phyloP scores from a whole-genome alignment of 2,797 vertebrate species.

The Melanotaenia parkinsoni region DNA sequence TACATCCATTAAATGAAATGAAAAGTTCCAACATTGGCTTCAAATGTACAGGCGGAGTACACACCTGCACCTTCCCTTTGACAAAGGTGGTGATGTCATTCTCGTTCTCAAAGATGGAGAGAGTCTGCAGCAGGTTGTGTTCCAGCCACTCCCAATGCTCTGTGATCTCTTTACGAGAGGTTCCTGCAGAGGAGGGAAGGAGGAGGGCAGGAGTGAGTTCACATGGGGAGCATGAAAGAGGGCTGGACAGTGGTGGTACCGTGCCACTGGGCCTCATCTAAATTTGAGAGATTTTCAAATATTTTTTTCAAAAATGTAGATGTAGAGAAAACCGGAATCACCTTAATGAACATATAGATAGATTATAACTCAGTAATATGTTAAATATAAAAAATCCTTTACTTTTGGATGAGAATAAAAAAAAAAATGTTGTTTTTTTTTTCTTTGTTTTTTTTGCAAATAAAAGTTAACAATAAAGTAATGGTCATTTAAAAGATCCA shows the following conservation, averaged over 20 bases:
- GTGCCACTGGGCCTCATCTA: background rate
- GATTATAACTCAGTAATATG: background rate
- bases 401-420: too few species aligned
- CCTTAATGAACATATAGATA: background rate
- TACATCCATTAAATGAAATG: background rate
- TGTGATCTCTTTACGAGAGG: constrained; percentile 94
- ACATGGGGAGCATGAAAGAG: background rate
- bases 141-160: constrained; percentile 99
- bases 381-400: too few species aligned
- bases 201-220: background rate
- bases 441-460: background rate
- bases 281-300: background rate
- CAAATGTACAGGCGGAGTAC: background rate
- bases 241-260: background rate
- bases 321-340: background rate
- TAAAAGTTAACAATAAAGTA: too few species aligned
- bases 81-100: constrained; percentile 98
- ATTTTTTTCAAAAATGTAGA: background rate
- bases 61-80: constrained; percentile 97
- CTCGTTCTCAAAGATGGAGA: constrained; percentile 98
- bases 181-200: constrained; percentile 79
- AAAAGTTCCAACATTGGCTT: background rate
- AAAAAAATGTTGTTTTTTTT: background rate
- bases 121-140: constrained; percentile 95
- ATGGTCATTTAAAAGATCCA: too few species aligned